A percentile compares a stretch with the other conserved stretches of the same genome.
Conservation (phyloP, 2,113 vertebrate genomes). For the Lipophrys pholis region DNA sequence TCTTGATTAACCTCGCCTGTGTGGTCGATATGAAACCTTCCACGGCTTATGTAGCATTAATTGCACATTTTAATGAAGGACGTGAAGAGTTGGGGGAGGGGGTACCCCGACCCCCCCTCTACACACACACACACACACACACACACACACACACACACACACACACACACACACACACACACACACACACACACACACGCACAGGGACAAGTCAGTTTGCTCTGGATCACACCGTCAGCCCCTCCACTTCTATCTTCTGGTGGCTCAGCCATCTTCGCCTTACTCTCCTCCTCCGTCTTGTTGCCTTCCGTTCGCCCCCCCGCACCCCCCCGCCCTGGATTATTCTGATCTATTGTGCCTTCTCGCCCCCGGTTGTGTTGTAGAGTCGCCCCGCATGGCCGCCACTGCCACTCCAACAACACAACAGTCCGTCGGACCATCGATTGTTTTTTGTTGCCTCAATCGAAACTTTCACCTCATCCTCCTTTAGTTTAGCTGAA, state of each 20-base stretch:
- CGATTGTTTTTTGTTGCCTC: constrained; percentile 24
- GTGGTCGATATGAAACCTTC: constrained; percentile 43
- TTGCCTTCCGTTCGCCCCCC: constrained; percentile 13
- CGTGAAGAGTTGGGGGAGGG: not conserved
- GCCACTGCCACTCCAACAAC: not conserved
- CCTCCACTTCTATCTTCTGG: too few species aligned
- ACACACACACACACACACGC: too few species aligned
- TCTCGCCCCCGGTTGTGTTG: constrained; percentile 51
- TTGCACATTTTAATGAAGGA: constrained; percentile 58
- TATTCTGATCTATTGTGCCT: constrained; percentile 67
- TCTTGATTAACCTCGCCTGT: constrained; percentile 50
- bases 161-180: too few species aligned
- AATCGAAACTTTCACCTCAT: too few species aligned
- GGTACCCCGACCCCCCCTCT: too few species aligned
- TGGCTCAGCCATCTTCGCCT: constrained; percentile 46
- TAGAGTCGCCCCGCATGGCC: constrained; percentile 15
- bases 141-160: too few species aligned
- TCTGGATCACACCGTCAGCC: too few species aligned
- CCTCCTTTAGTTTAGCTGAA: not conserved
- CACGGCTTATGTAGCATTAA: constrained; percentile 31
- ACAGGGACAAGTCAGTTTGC: too few species aligned
- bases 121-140: too few species aligned
- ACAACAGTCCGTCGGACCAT: constrained; percentile 1
- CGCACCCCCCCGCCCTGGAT: constrained; percentile 36
- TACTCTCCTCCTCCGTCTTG: not conserved